Evolutionary conservation across 2,888 invertebrate genomes (phyloP), one percentile per base, ranked within the genome.

Genomic region (Yponomeuta cagnagella): DNA sequence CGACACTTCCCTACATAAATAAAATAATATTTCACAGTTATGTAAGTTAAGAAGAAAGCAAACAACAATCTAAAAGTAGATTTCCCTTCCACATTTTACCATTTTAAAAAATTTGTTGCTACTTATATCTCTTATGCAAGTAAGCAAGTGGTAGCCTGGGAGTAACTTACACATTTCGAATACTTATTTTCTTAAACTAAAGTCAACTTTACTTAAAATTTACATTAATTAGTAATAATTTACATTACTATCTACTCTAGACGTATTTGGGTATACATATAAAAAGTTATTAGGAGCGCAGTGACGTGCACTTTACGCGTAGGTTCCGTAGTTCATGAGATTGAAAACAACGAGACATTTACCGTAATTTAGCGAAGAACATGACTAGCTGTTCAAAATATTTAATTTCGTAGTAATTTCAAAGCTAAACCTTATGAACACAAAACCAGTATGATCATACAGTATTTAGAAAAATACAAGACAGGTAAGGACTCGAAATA

Each of bases 371-470:
- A 31, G 64, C 10, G 6, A 9, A 64, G 4, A 64, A 64, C 15
- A 66, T 66, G 66, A 66, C 66, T 66, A 66, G 66, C 31, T 66
- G 66, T 66, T 31, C 66, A 66, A 66, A 33, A 66, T 66, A 31
- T 66, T 66, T 2, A 58, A 15, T 58, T 58, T 15, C 52, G 15
- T 58, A 2, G 3, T 58, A 15, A 58, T 58, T 58, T 12, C 2
- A 58, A 58, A 58, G 52, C 15, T 58, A 58, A 66, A 66, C 37
- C 37, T 43, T 12, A 8, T 64, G 64, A 64, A 64, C 64, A 64
- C 64, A 64, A 30, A 64, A 3, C 64, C 63, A 63, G n/a, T 23
- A 15, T n/a, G n/a, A 63, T 63, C 1, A 58, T 58, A 63, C 23
- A 63, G 9, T 15, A 15, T 15, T 9, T 58, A 12, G 15, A 58